Conservation (phyloP, 2,888 invertebrate genomes). For the Unio delphinus region DNA sequence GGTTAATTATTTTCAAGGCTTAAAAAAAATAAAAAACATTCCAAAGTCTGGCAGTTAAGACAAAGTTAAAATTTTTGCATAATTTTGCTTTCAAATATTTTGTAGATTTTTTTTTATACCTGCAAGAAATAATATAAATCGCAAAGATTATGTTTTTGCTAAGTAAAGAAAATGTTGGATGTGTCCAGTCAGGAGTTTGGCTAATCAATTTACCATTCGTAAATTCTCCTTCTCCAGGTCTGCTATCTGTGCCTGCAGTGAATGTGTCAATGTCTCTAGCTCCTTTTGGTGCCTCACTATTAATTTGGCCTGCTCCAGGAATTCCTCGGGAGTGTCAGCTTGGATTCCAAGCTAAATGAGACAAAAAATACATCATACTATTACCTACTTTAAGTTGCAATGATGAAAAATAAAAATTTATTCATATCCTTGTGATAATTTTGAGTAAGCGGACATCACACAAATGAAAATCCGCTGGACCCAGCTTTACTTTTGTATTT, state of each 20-base stretch:
- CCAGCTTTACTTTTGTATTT: background rate
- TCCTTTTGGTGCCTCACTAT: conserved; percentile 94
- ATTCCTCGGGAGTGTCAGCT: conserved; percentile 69
- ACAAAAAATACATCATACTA: background rate
- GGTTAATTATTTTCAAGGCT: too few relatives aligned
- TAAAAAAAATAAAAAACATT: too few relatives aligned
- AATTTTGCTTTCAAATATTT: too few relatives aligned
- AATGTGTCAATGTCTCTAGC: conserved; percentile 88
- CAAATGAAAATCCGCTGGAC: too few relatives aligned
- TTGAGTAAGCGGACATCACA: too few relatives aligned
- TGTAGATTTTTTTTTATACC: too few relatives aligned
- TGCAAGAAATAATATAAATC: too few relatives aligned
- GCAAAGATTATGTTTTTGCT: background rate
- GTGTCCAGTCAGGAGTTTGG: background rate
- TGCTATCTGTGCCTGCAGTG: conserved; percentile 86
- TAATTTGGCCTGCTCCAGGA: conserved; percentile 74
- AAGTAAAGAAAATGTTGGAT: background rate
- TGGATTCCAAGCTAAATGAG: conserved; percentile 79
- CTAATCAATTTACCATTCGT: conserved; percentile 45
- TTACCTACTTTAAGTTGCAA: background rate
- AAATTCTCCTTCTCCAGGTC: conserved; percentile 77
- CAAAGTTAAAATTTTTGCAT: too few relatives aligned
- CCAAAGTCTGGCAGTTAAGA: too few relatives aligned
- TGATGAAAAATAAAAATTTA: background rate
- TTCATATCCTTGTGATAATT: background rate